phyloP scores from a whole-genome alignment of 2,113 vertebrate species.

The Chlorocebus sabaeus region DNA sequence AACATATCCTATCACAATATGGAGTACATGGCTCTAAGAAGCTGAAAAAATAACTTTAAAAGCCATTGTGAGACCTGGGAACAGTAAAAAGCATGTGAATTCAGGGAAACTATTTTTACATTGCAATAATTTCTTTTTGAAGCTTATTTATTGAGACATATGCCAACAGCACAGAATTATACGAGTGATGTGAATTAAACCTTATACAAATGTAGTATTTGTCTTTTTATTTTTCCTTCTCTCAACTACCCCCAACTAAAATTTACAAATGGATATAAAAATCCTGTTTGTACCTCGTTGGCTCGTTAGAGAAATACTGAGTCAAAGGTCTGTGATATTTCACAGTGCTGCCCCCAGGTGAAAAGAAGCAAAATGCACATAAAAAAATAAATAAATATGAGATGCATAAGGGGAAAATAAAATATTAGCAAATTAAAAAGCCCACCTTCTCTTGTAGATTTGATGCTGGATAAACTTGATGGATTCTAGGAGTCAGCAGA shows the following conservation, averaged over 20 bases:
- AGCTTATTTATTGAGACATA: constrained; percentile 62
- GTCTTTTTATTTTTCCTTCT: constrained; percentile 64
- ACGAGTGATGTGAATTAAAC: constrained; percentile 37
- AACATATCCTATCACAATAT: constrained; percentile 5
- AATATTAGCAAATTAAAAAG: constrained; percentile 29
- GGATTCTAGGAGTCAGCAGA: constrained; percentile 3
- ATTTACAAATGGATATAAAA: constrained; percentile 55
- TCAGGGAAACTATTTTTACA: constrained; percentile 59
- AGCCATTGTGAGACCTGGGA: constrained; percentile 39
- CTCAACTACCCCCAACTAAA: constrained; percentile 37
- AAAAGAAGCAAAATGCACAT: constrained; percentile 48
- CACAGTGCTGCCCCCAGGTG: constrained; percentile 44
- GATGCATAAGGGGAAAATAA: constrained; percentile 42
- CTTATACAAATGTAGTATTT: constrained; percentile 39
- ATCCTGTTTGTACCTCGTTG: constrained; percentile 41
- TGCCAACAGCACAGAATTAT: constrained; percentile 33
- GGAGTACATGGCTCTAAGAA: not conserved
- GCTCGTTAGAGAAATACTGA: constrained; percentile 54
- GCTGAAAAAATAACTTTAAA: constrained; percentile 65
- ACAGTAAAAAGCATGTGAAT: constrained; percentile 52
- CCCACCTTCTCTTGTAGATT: not conserved
- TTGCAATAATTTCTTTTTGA: constrained; percentile 63
- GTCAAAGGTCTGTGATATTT: constrained; percentile 48
- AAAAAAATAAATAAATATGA: constrained; percentile 28
- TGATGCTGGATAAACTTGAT: not conserved